A percentile compares a stretch with the other conserved stretches of the same genome.
These are phyloP conservation scores for Lagria hirta DNA, from an alignment of 2,888 invertebrate genomes.

Conservation along the genomic window DNA sequence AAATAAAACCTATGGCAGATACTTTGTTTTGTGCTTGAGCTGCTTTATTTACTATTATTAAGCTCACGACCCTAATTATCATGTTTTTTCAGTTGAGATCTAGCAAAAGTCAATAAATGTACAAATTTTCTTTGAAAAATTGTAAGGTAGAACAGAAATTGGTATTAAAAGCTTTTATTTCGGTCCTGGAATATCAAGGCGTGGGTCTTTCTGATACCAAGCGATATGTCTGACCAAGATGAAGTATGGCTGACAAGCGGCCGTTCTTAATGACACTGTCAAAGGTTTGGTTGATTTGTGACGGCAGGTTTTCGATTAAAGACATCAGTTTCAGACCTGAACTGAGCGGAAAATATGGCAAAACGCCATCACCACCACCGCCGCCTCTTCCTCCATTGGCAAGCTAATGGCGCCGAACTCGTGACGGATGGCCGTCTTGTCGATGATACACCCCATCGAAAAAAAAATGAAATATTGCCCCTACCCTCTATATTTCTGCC, in stretches of 20 bases:
- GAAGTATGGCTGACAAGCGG: conserved; percentile 54
- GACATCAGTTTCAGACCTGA: conserved; percentile 53
- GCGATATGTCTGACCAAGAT: conserved; percentile 45
- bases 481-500: too few relatives aligned
- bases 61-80: too few relatives aligned
- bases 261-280: conserved; percentile 55
- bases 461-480: conserved; percentile 11
- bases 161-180: conserved; percentile 10
- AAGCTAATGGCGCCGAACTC: conserved; percentile 29
- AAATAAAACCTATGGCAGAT: too few relatives aligned
- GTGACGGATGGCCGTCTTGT: conserved; percentile 28
- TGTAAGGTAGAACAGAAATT: too few relatives aligned
- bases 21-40: too few relatives aligned
- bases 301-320: conserved; percentile 54
- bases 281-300: conserved; percentile 55
- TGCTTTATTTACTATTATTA: too few relatives aligned
- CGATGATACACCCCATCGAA: conserved; percentile 22
- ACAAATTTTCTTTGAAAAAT: too few relatives aligned
- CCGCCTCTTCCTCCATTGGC: conserved; percentile 27
- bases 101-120: too few relatives aligned
- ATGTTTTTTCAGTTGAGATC: too few relatives aligned
- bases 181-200: conserved; percentile 34
- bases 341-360: conserved; percentile 51
- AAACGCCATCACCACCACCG: conserved; percentile 37
- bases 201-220: conserved; percentile 42